Percentiles rank a stretch among this genome's conserved stretches.
phyloP scores from a whole-genome alignment of 2,113 vertebrate species.

The Siphamia tubifer region DNA sequence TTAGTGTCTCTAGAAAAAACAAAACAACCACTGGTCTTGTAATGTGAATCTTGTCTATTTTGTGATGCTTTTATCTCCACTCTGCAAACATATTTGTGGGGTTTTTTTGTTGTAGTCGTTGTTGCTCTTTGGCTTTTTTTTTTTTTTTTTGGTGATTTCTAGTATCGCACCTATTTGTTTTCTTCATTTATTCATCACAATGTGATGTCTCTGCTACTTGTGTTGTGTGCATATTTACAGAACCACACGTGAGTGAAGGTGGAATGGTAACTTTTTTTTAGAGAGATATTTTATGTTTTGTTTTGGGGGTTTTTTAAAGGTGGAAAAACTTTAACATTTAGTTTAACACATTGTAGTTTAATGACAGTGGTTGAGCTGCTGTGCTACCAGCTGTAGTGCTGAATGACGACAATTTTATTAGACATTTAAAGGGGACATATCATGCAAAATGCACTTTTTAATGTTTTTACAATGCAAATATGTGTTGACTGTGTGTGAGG shows the following conservation, averaged over 20 bases:
- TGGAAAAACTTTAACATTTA: too few relatives aligned
- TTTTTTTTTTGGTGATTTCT: background rate
- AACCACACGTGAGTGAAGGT: background rate
- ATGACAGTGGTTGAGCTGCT: background rate
- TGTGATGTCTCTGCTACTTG: background rate
- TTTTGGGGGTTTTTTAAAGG: background rate
- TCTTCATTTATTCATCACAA: constrained; percentile 29
- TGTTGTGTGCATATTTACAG: background rate
- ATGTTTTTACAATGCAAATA: too few relatives aligned
- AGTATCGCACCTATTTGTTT: constrained; percentile 6
- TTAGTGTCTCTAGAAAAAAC: background rate
- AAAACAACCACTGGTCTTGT: background rate
- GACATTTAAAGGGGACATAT: too few relatives aligned
- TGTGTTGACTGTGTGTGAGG: too few relatives aligned
- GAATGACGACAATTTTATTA: background rate
- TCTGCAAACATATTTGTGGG: background rate
- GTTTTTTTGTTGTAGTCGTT: background rate
- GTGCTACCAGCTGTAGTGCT: background rate
- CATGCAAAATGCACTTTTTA: too few relatives aligned
- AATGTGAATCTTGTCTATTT: background rate
- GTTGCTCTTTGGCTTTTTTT: background rate
- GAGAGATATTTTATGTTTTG: background rate
- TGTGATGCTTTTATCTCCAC: background rate
- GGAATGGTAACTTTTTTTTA: background rate
- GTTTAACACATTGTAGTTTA: background rate